A percentile compares a stretch with the other conserved stretches of the same genome.
phyloP scores from a whole-genome alignment of 1,140 invertebrate species.

The Zelostemma sp. region DNA sequence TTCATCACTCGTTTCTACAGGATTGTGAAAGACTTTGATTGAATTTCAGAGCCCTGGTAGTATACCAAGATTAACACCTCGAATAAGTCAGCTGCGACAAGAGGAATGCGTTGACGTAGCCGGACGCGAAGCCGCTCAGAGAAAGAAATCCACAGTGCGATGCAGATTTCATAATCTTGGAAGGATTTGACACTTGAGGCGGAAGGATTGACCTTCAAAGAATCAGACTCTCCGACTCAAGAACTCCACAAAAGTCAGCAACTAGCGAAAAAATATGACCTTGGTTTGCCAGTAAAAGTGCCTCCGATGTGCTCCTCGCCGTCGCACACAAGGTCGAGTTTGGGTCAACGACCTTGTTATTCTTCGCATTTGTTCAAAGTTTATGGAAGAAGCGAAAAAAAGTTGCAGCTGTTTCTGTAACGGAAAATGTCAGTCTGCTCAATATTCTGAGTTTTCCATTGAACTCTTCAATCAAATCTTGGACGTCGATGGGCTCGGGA shows the following conservation, averaged over 20 bases:
- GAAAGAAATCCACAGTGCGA: conserved; percentile 86
- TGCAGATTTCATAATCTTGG: conserved; percentile 92
- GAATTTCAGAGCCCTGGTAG: conserved; percentile 66
- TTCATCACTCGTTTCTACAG: too few species aligned
- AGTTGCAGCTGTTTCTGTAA: conserved; percentile 57
- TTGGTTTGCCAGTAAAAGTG: conserved; percentile 62
- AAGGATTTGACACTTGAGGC: conserved; percentile 86
- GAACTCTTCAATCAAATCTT: conserved; percentile 53
- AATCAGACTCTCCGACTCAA: conserved; percentile 62
- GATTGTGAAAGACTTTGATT: conserved; percentile 1
- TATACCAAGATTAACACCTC: conserved; percentile 79
- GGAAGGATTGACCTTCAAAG: conserved; percentile 69
- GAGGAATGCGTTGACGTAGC: conserved; percentile 88
- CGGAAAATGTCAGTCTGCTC: conserved; percentile 61
- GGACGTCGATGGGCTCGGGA: conserved; percentile 51
- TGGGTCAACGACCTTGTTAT: conserved; percentile 70
- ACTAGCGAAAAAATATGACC: conserved; percentile 59
- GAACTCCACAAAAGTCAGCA: conserved; percentile 62
- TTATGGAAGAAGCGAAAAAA: conserved; percentile 73
- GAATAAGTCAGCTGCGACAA: conserved; percentile 87
- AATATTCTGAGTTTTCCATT: conserved; percentile 61
- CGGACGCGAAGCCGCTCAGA: conserved; percentile 91
- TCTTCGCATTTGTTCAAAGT: conserved; percentile 70
- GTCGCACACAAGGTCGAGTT: conserved; percentile 74
- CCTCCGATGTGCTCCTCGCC: conserved; percentile 74